Percentiles rank a stretch among this genome's conserved stretches.
phyloP scores from a whole-genome alignment of 1,140 invertebrate genomes.

The Hypsibius dujardini region DNA sequence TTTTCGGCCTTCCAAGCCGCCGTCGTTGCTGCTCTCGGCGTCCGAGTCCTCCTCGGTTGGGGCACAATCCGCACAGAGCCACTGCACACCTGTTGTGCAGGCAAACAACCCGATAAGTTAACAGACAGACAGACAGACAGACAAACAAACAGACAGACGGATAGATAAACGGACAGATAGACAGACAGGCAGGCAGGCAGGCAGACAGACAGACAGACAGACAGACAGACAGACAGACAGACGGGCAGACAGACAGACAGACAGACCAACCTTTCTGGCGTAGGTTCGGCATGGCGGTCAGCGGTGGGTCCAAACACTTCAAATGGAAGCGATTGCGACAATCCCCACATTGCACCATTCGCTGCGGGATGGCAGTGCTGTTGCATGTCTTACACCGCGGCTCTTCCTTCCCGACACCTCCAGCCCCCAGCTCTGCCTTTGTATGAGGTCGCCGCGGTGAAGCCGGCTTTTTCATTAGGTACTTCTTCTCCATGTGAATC shows the following conservation, averaged over 20 bases:
- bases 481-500: neutral
- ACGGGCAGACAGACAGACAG: neutral
- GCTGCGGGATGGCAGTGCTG: conserved; percentile 1
- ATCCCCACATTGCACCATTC: conserved; percentile 14
- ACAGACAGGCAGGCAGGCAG: neutral
- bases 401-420: neutral
- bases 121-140: no score
- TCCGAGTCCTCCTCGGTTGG: conserved; percentile 8
- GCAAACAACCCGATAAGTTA: no score
- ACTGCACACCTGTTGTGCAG: conserved; percentile 14
- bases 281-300: conserved; percentile 12
- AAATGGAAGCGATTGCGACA: neutral
- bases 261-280: neutral
- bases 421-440: neutral
- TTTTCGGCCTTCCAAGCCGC: neutral
- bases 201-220: neutral
- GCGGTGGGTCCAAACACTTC: conserved; percentile 11
- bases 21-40: neutral
- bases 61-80: conserved; percentile 1
- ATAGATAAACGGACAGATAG: no score
- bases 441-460: neutral
- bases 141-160: no score
- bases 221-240: neutral
- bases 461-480: neutral
- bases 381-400: neutral